Conservation (phyloP, 2,888 invertebrate genomes). For the Synanthedon formicaeformis region DNA sequence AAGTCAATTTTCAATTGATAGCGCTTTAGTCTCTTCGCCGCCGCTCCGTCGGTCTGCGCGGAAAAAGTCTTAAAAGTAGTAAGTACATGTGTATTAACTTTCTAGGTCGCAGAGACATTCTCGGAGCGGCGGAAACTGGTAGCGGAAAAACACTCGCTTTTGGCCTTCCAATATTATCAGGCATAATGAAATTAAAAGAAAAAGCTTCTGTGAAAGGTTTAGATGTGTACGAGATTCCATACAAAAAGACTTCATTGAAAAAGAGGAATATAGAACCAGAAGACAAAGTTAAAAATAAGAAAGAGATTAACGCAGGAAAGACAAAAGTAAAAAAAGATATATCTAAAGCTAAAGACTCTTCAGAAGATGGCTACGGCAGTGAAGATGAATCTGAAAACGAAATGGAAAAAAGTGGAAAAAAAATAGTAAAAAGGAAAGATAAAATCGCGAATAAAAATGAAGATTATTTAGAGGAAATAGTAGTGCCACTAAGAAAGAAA, state of each 20-base stretch:
- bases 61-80: too few relatives aligned
- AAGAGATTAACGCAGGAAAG: slow-evolving; percentile 4
- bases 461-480: slow-evolving; percentile 46
- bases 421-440: neutral
- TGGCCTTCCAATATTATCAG: slow-evolving; percentile 91
- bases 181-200: slow-evolving; percentile 80
- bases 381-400: slow-evolving; percentile 20
- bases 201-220: slow-evolving; percentile 41
- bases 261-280: slow-evolving; percentile 20
- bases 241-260: slow-evolving; percentile 40
- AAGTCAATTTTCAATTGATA: too few relatives aligned
- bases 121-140: slow-evolving; percentile 99
- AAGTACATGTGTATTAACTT: slow-evolving; percentile 4
- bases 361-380: slow-evolving; percentile 53
- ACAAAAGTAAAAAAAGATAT: slow-evolving; percentile 8
- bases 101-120: slow-evolving; percentile 83
- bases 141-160: slow-evolving; percentile 99
- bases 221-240: slow-evolving; percentile 51
- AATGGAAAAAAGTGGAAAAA: neutral
- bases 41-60: too few relatives aligned
- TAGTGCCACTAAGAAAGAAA: slow-evolving; percentile 40
- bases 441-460: slow-evolving; percentile 11
- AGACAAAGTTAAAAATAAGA: slow-evolving; percentile 11
- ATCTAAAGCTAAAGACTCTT: slow-evolving; percentile 34
- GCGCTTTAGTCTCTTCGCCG: too few relatives aligned